Evolutionary conservation across 2,797 vertebrate genomes (phyloP).

Genomic region (Hippocampus kuda): DNA sequence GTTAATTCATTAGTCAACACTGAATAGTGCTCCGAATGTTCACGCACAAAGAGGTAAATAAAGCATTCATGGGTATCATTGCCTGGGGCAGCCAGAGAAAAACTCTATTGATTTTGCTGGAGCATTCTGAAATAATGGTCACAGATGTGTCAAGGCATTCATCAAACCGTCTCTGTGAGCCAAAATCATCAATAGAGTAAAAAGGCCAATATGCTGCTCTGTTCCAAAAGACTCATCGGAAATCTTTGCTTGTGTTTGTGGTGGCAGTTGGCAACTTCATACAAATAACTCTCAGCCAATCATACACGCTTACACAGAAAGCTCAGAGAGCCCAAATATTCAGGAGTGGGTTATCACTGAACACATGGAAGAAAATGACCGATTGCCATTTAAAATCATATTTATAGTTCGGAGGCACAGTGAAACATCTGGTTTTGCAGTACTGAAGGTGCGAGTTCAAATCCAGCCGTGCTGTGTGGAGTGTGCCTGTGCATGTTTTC

Average conservation of each 20-base stretch:
- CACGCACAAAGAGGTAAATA: conserved; percentile 60
- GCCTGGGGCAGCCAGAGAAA: conserved; percentile 53
- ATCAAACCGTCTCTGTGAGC: conserved; percentile 53
- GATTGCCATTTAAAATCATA: background rate
- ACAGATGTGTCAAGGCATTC: conserved; percentile 64
- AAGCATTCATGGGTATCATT: conserved; percentile 58
- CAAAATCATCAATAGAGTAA: conserved; percentile 43
- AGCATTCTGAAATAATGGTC: conserved; percentile 61
- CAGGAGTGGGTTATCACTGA: background rate
- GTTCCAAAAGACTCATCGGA: conserved; percentile 41
- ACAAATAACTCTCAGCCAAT: conserved; percentile 30
- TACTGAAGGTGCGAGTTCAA: too few species aligned
- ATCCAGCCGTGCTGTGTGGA: too few species aligned
- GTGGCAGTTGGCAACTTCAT: conserved; percentile 36
- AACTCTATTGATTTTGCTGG: conserved; percentile 62
- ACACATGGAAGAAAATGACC: background rate
- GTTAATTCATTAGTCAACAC: conserved; percentile 56
- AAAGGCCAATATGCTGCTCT: conserved; percentile 44
- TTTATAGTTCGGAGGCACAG: too few species aligned
- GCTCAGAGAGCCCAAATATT: conserved; percentile 2
- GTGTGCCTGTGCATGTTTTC: too few species aligned
- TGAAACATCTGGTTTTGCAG: too few species aligned
- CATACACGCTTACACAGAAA: conserved; percentile 9
- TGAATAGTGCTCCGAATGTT: conserved; percentile 45
- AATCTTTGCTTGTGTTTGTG: conserved; percentile 44